Conservation (phyloP, 2,888 invertebrate genomes). For the Mythimna lalbum region DNA sequence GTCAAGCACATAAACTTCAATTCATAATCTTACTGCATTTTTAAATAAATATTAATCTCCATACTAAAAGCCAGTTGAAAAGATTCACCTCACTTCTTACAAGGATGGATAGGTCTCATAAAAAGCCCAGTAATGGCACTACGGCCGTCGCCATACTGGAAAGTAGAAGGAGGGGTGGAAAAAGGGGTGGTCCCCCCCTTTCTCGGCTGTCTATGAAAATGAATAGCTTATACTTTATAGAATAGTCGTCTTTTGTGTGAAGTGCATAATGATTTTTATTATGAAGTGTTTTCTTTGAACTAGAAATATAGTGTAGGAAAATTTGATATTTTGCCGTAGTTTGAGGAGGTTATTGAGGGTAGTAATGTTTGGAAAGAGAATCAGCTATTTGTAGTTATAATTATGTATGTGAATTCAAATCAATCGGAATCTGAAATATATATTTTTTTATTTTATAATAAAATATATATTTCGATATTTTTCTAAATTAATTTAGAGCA, state of each 20-base stretch:
- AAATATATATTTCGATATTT: no score
- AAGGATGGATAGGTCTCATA: constrained; percentile 35
- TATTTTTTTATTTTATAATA: no score
- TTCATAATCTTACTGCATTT: neutral
- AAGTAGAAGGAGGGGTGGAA: constrained; percentile 12
- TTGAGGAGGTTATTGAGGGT: neutral
- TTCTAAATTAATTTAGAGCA: no score
- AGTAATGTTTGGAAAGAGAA: no score
- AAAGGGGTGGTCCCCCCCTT: neutral
- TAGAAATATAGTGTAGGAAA: constrained; percentile 17
- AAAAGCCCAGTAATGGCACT: constrained; percentile 37
- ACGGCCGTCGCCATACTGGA: constrained; percentile 30
- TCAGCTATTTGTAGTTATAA: no score
- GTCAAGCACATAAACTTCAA: neutral
- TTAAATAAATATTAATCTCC: constrained; percentile 10
- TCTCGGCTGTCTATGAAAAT: constrained; percentile 52
- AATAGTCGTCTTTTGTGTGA: constrained; percentile 35
- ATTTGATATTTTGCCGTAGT: neutral
- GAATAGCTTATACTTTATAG: constrained; percentile 43
- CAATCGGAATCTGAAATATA: no score
- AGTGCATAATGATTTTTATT: constrained; percentile 44
- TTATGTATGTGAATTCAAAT: no score
- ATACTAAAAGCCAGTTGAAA: constrained; percentile 32
- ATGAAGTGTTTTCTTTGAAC: constrained; percentile 37
- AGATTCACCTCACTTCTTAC: constrained; percentile 36